phyloP scores from a whole-genome alignment of 1,140 invertebrate species.

The Drosophila insularis region DNA sequence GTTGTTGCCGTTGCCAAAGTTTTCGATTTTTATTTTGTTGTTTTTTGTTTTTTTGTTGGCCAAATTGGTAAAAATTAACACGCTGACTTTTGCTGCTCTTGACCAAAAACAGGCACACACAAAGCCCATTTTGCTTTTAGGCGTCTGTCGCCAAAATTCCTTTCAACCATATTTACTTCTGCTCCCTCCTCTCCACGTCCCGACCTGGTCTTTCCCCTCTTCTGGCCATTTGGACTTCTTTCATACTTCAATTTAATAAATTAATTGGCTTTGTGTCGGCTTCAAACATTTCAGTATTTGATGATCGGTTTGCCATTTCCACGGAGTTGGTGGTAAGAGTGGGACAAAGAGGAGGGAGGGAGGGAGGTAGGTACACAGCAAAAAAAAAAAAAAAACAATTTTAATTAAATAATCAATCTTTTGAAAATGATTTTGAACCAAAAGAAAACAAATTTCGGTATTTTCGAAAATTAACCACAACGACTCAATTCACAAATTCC shows the following conservation, averaged over 20 bases:
- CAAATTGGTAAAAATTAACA: slow-evolving; percentile 81
- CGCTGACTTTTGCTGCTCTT: slow-evolving; percentile 74
- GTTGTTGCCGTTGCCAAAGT: slow-evolving; percentile 35
- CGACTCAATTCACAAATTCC: too few species aligned
- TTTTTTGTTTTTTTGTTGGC: slow-evolving; percentile 44
- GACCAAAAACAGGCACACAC: slow-evolving; percentile 77
- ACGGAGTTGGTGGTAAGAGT: slow-evolving; percentile 69
- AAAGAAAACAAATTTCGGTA: too few species aligned
- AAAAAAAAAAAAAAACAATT: slow-evolving; percentile 5
- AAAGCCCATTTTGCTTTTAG: slow-evolving; percentile 79
- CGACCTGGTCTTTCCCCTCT: neutral
- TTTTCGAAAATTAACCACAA: too few species aligned
- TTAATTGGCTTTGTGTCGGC: slow-evolving; percentile 81
- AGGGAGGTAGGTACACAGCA: neutral
- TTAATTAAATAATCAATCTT: neutral
- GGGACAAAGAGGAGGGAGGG: slow-evolving; percentile 10
- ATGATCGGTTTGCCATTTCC: slow-evolving; percentile 47
- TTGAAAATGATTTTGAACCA: neutral
- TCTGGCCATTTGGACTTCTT: slow-evolving; percentile 16
- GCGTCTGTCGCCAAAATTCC: slow-evolving; percentile 81
- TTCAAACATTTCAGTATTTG: slow-evolving; percentile 45
- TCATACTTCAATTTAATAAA: slow-evolving; percentile 82
- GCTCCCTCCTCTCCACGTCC: neutral
- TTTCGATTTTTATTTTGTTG: slow-evolving; percentile 9
- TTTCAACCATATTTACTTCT: slow-evolving; percentile 50